Conservation (phyloP, 2,113 vertebrate genomes). For the Phalacrocorax carbo region DNA sequence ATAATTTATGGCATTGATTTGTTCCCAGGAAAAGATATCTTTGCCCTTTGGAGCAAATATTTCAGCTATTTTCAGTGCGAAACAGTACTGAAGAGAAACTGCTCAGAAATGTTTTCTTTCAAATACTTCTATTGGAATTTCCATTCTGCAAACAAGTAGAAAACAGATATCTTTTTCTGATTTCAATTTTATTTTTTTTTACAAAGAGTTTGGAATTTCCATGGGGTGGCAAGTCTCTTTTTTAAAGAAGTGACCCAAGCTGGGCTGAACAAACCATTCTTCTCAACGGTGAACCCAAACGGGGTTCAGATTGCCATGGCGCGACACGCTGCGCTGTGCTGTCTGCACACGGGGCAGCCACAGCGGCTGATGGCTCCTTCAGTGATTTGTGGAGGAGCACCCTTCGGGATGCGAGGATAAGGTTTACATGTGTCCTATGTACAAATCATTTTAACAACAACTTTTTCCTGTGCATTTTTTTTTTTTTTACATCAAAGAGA, state of each 20-base stretch:
- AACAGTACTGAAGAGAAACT: background rate
- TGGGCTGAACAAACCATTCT: background rate
- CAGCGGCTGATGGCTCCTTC: accelerated
- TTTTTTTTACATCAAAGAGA: background rate
- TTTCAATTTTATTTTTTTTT: background rate
- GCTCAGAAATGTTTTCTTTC: background rate
- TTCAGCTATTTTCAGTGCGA: background rate
- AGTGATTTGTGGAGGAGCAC: background rate
- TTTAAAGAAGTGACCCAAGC: background rate
- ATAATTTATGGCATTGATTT: background rate
- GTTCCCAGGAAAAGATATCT: background rate
- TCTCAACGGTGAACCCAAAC: background rate
- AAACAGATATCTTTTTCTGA: background rate
- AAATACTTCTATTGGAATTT: background rate
- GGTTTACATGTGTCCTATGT: background rate
- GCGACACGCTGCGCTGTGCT: accelerated
- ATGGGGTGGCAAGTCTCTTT: background rate
- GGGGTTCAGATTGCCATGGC: background rate
- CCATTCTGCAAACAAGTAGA: background rate
- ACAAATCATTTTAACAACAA: background rate
- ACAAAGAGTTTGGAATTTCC: background rate
- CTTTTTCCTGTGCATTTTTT: background rate
- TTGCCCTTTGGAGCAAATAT: background rate
- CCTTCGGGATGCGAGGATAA: background rate
- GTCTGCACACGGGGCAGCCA: background rate